These are phyloP conservation scores for Gila orcuttii DNA, from an alignment of 2,113 vertebrate genomes.

Conservation along the genomic window DNA sequence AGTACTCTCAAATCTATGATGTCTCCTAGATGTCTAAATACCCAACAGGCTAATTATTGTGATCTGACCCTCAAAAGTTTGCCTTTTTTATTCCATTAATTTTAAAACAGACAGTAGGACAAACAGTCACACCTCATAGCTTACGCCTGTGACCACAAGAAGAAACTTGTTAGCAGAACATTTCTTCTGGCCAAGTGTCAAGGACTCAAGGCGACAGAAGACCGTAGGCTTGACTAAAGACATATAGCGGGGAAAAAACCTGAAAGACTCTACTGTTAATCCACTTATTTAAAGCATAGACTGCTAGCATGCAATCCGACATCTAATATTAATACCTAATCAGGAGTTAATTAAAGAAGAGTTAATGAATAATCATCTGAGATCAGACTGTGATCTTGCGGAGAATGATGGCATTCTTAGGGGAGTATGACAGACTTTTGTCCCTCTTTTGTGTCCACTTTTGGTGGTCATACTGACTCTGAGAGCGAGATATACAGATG, in stretches of 20 bases:
- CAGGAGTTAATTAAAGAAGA: slow-evolving; percentile 75
- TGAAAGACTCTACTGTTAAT: slow-evolving; percentile 71
- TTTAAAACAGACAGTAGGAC: slow-evolving; percentile 31
- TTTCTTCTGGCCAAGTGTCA: slow-evolving; percentile 65
- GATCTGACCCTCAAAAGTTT: slow-evolving; percentile 2
- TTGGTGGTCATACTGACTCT: slow-evolving; percentile 20
- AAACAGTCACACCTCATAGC: slow-evolving; percentile 42
- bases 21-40: background rate
- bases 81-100: background rate
- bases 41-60: background rate
- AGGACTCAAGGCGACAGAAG: slow-evolving; percentile 37
- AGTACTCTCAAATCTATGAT: background rate
- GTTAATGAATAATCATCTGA: slow-evolving; percentile 69
- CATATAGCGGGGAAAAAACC: slow-evolving; percentile 51
- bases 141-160: slow-evolving; percentile 64
- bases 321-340: slow-evolving; percentile 77
- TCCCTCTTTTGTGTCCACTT: slow-evolving; percentile 30
- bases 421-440: slow-evolving; percentile 20
- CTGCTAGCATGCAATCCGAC: slow-evolving; percentile 66
- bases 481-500: slow-evolving; percentile 36
- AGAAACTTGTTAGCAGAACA: slow-evolving; percentile 64
- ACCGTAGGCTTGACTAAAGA: slow-evolving; percentile 39
- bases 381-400: slow-evolving; percentile 65
- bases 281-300: slow-evolving; percentile 77
- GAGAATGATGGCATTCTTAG: slow-evolving; percentile 60